Evolutionary conservation across 2,113 vertebrate species (phyloP), one percentile per base, ranked within the genome.

Genomic region (Sporophila hypoxantha): DNA sequence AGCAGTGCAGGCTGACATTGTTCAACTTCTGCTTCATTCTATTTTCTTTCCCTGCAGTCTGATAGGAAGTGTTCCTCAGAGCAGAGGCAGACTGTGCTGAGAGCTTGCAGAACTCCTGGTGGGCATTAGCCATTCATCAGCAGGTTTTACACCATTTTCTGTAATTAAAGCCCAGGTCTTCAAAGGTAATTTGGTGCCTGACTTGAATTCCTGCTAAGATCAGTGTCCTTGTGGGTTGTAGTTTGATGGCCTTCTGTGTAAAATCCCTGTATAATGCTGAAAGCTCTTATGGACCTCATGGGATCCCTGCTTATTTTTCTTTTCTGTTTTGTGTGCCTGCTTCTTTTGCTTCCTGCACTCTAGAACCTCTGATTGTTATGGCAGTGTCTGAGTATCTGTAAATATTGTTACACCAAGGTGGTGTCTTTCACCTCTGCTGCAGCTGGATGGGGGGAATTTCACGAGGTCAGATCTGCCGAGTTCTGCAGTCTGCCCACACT

Each of bases 401-500:
- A 76, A 53, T 22, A 20, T 12, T 4, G n/a, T n/a, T 60, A 34
- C 42, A 30, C 47, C 19, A 16, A 21, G 18, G 26, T n/a, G 60
- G 26, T 42, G 50, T n/a, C 1, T 3, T 62, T 47, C 32, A 15
- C 6, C 57, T 32, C 44, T 27, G 47, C 47, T 62, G 19, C 46
- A 42, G 55, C 10, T 7, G 11, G 34, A 7, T 8, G 19, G 46
- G 56, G 32, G 19, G 10, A 12, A 30, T 56, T 65, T 12, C 3
- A 0, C 0, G 5, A 34, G 47, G 32, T 37, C 4, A 3, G 34
- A 10, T 8, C 14, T 42, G 46, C 55, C n/a, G 17, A 11, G 49
- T 7, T 37, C 36, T 0, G 0, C 49, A 39, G 7, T 13, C 46
- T n/a, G 21, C 50, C 37, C 7, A 3, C 17, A 2, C 17, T 32